Conservation (phyloP, 2,888 invertebrate genomes). For the Callyntrura guangdongensis region DNA sequence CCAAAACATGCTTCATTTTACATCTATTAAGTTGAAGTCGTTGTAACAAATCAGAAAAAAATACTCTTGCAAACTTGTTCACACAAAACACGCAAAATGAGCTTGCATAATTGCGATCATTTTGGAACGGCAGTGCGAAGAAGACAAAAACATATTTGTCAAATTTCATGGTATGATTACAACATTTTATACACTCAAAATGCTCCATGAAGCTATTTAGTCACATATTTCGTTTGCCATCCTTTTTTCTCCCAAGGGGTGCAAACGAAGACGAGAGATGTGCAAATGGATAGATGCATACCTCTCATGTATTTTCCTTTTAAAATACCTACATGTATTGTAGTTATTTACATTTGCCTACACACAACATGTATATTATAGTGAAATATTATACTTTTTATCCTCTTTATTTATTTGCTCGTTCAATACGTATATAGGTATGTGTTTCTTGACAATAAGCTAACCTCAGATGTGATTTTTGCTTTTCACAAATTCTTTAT, state of each 20-base stretch:
- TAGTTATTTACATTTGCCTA: too few relatives aligned
- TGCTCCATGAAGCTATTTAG: conserved; percentile 11
- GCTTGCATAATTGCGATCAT: not conserved
- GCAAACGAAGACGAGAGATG: not conserved
- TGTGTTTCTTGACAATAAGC: not conserved
- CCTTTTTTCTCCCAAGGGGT: not conserved
- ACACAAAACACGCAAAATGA: not conserved
- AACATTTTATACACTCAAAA: not conserved
- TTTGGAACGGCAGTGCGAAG: not conserved
- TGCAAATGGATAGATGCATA: not conserved
- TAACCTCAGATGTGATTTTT: not conserved
- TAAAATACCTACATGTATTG: too few relatives aligned
- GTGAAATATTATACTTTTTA: too few relatives aligned
- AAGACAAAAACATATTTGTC: conserved; percentile 13
- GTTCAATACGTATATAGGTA: too few relatives aligned
- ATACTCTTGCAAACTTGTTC: too few relatives aligned
- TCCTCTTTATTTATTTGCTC: too few relatives aligned
- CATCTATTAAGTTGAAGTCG: too few relatives aligned
- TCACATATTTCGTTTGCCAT: not conserved
- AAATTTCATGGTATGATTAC: conserved; percentile 1
- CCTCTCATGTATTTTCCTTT: too few relatives aligned
- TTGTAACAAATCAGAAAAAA: too few relatives aligned
- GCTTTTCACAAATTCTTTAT: not conserved
- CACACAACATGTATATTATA: too few relatives aligned
- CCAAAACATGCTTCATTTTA: too few relatives aligned